Base-by-base conservation (phyloP, 2,113 vertebrate genomes). In the Etheostoma cragini region DNA sequence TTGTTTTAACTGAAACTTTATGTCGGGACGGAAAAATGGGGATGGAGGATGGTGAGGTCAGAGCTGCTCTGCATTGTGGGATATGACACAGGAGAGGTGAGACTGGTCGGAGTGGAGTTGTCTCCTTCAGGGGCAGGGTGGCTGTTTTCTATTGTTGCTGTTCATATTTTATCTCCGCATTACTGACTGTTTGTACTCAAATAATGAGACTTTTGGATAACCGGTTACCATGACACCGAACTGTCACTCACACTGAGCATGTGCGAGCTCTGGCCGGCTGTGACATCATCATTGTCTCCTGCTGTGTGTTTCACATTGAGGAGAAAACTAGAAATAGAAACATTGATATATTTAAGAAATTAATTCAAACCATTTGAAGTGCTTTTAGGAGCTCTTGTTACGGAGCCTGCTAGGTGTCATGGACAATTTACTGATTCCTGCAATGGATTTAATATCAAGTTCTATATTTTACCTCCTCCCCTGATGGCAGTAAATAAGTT, bases 221-320 rank as follows among this genome's bases (percentile, higher is more conserved):
- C 21, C 10, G 5, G 68, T 80, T 24, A 56, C 58, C 14, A 46
- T 1, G 50, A 19, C 56, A 45, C 42, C 54, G 22, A 2, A 8
- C 61, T 7, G 13, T 58, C 26, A 8, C 30, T 58, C 64, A 10
- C 58, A 71, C 58, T 54, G 66, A 78, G 76, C 76, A 62, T 13
- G 66, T 63, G 49, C 58, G 2, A 46, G 35, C 65, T 22, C 53
- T 0, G 17, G 1, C 13, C 11, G 2, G 56, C 70, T 22, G 52
- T 60, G 73, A 72, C 45, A 4, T 63, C 74, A 47, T 52, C 72
- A 0, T 58, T 46, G 30, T 45, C 60, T 15, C 24, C 63, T n/a
- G 33, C 61, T 21, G 72, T 3, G 30, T 14, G 6, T 63, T 21
- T 61, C n/a, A 67, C 19, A 26, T 19, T 8, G 49, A 35, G 30